These are phyloP conservation scores for Xylocopa sonorina DNA, from an alignment of 1,140 invertebrate species.

Conservation along the genomic window DNA sequence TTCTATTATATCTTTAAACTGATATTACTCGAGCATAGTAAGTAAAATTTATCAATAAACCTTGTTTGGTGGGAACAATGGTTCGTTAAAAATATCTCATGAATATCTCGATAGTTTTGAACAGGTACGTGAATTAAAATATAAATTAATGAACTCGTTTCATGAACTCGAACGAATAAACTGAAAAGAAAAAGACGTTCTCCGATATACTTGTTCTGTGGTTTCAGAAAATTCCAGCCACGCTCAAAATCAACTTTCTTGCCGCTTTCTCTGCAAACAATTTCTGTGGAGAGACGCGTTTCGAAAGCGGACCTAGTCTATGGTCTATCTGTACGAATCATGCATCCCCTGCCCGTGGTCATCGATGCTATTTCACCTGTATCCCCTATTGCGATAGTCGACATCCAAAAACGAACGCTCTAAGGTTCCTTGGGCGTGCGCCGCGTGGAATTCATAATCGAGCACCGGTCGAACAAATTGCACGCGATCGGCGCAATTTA, in stretches of 20 bases:
- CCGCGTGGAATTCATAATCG: constrained; percentile 9
- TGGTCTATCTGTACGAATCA: background rate
- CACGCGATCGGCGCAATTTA: background rate
- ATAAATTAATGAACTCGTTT: too few relatives aligned
- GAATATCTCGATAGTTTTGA: too few relatives aligned
- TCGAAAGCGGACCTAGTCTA: constrained; percentile 10
- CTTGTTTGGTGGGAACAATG: too few relatives aligned
- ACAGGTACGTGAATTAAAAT: too few relatives aligned
- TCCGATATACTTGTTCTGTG: background rate
- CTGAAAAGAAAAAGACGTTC: background rate
- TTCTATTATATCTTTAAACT: too few relatives aligned
- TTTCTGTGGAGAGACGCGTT: background rate
- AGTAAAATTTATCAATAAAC: too few relatives aligned
- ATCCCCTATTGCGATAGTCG: background rate
- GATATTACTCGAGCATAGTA: too few relatives aligned
- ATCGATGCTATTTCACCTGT: constrained; percentile 1
- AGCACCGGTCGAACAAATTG: background rate
- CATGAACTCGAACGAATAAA: background rate
- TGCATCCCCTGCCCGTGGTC: background rate
- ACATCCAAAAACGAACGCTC: constrained; percentile 6
- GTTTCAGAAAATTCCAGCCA: background rate
- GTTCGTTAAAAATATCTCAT: too few relatives aligned
- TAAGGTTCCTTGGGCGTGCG: constrained; percentile 4
- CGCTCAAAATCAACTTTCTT: constrained; percentile 23
- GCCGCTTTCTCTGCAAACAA: constrained; percentile 37